phyloP scores from a whole-genome alignment of 2,113 vertebrate species.

The Monarcha castaneiventris region DNA sequence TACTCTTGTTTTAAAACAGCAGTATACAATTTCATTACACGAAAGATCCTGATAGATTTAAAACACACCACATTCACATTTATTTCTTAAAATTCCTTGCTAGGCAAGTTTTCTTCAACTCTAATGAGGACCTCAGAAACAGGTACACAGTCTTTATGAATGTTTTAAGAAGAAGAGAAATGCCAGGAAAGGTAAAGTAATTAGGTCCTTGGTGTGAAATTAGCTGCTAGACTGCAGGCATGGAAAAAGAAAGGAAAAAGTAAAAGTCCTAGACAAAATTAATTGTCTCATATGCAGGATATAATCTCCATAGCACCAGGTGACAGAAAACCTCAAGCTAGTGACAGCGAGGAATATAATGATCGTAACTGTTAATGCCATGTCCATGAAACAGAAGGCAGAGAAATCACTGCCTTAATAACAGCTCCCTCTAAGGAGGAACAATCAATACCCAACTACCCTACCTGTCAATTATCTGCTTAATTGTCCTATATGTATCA shows the following conservation, averaged over 20 bases:
- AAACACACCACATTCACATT: background rate
- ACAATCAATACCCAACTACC: background rate
- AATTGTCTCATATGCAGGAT: background rate
- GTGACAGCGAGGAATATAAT: background rate
- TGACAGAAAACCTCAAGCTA: background rate
- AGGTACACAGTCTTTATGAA: background rate
- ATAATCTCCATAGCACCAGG: background rate
- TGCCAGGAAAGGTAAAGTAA: constrained; percentile 26
- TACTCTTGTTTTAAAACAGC: background rate
- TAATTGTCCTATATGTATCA: background rate
- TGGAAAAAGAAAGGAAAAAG: background rate
- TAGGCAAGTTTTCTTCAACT: background rate
- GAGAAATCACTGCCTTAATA: background rate
- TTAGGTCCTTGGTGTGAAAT: constrained; percentile 23
- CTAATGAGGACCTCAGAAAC: constrained; percentile 25
- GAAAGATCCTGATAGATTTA: background rate
- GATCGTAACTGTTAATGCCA: background rate
- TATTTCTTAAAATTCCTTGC: background rate
- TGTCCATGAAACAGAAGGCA: background rate
- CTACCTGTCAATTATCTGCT: background rate
- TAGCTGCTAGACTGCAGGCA: background rate
- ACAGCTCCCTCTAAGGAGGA: background rate
- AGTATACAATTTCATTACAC: background rate
- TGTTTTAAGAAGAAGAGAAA: background rate
- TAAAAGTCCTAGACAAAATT: constrained; percentile 6